Conservation (phyloP, 2,113 vertebrate genomes). For the Dascyllus trimaculatus region DNA sequence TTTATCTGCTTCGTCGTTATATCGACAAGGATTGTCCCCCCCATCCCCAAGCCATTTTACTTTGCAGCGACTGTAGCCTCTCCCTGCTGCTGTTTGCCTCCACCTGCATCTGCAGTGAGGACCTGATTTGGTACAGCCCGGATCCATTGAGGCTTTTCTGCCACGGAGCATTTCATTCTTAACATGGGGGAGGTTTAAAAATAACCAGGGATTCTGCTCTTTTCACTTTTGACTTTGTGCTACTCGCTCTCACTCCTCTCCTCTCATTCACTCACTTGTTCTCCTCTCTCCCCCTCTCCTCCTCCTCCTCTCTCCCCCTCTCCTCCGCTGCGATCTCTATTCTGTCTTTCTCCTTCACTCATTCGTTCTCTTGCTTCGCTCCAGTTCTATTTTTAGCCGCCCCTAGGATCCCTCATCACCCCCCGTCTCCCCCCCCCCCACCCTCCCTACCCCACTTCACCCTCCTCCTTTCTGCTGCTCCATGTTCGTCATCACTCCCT, state of each 20-base stretch:
- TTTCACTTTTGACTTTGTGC: conserved; percentile 68
- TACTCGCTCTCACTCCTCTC: conserved; percentile 32
- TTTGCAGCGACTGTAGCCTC: conserved; percentile 32
- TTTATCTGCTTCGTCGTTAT: background rate
- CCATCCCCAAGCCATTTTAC: conserved; percentile 39
- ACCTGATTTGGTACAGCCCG: conserved; percentile 53
- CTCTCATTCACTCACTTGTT: conserved; percentile 41
- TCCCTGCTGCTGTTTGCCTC: conserved; percentile 15
- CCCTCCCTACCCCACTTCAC: conserved; percentile 68
- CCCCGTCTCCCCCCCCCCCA: conserved; percentile 45
- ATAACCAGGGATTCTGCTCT: conserved; percentile 73
- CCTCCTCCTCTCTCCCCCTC: background rate
- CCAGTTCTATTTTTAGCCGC: conserved; percentile 93
- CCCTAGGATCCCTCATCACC: conserved; percentile 81
- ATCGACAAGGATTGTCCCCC: background rate
- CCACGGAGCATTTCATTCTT: conserved; percentile 69
- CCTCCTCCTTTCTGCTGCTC: conserved; percentile 67
- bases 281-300: background rate
- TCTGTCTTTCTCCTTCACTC: conserved; percentile 72
- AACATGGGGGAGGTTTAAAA: conserved; percentile 73
- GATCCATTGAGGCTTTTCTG: conserved; percentile 76
- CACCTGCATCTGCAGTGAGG: conserved; percentile 45
- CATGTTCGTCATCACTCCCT: conserved; percentile 74
- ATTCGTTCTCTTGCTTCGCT: conserved; percentile 72
- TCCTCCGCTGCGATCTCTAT: conserved; percentile 44